Base-by-base conservation (phyloP, 1,140 invertebrate genomes). In the Trichogramma pretiosum region DNA sequence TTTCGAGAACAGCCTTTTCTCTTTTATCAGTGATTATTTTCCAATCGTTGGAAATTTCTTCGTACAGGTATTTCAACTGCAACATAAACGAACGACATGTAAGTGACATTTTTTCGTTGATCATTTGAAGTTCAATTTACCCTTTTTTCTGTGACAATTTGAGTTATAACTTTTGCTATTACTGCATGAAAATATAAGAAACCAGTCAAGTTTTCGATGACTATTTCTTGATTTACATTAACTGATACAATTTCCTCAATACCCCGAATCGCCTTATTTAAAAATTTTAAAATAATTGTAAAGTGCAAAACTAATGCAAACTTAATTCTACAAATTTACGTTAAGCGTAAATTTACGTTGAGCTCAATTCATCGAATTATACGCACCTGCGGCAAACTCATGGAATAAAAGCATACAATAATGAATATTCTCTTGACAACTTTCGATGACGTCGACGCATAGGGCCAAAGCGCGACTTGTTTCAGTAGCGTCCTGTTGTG, bases 31-130 rank as follows among this genome's bases (percentile, higher is more conserved):
- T 19, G 9, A 42, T 3, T 3, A 19, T 16, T 21, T 21, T 42
- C 40, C 40, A 42, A 42, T 42, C 40, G 1, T 32, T 42, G 9
- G 26, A 32, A 19, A 42, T 11, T 21, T 32, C 26, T 32, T 33
- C 18, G 11, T 42, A 42, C 23, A 42, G 5, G 5, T 42, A 21
- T n/a, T 21, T 9, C 18, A 42, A 28, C 40, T 42, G n/a, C n/a
- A n/a, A n/a, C n/a, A n/a, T n/a, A n/a, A n/a, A n/a, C n/a, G n/a
- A n/a, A n/a, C n/a, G n/a, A n/a, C n/a, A n/a, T n/a, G n/a, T n/a
- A n/a, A n/a, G n/a, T n/a, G n/a, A n/a, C n/a, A n/a, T n/a, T n/a
- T n/a, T n/a, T n/a, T n/a, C n/a, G n/a, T n/a, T n/a, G n/a, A n/a
- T n/a, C n/a, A n/a, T n/a, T n/a, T n/a, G n/a, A n/a, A n/a, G n/a